Conservation (phyloP, 1,140 invertebrate genomes). For the Galleria mellonella region DNA sequence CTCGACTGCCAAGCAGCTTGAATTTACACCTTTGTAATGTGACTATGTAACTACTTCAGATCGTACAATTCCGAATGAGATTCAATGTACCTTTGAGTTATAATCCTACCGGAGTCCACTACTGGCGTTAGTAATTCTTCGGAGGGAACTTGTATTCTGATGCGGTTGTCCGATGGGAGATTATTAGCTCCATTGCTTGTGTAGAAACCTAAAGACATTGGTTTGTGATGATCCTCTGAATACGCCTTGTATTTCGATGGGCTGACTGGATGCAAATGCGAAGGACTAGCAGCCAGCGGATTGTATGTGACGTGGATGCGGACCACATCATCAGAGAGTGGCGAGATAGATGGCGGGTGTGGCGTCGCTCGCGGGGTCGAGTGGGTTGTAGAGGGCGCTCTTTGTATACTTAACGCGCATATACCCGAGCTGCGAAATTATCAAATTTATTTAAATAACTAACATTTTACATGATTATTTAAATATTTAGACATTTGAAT, state of each 20-base stretch:
- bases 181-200: conserved; percentile 44
- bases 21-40: too few relatives aligned
- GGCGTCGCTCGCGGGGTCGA: conserved; percentile 80
- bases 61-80: conserved; percentile 54
- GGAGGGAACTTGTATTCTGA: conserved; percentile 79
- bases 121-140: conserved; percentile 81
- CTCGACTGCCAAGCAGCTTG: too few relatives aligned
- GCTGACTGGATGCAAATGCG: conserved; percentile 68
- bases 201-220: conserved; percentile 48
- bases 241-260: conserved; percentile 47
- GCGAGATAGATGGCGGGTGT: conserved; percentile 73
- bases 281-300: conserved; percentile 58
- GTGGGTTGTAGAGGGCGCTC: conserved; percentile 67
- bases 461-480: too few relatives aligned
- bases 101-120: conserved; percentile 77
- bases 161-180: conserved; percentile 76
- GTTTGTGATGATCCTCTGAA: conserved; percentile 47
- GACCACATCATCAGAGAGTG: conserved; percentile 78
- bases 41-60: conserved; percentile 34
- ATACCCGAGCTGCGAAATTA: conserved; percentile 57
- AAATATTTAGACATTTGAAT: too few relatives aligned
- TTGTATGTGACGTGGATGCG: conserved; percentile 85
- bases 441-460: too few relatives aligned
- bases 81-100: conserved; percentile 49
- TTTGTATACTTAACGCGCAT: conserved; percentile 64